Evolutionary conservation across 2,113 vertebrate species (phyloP).

Genomic region (Neolamprologus sp.): DNA sequence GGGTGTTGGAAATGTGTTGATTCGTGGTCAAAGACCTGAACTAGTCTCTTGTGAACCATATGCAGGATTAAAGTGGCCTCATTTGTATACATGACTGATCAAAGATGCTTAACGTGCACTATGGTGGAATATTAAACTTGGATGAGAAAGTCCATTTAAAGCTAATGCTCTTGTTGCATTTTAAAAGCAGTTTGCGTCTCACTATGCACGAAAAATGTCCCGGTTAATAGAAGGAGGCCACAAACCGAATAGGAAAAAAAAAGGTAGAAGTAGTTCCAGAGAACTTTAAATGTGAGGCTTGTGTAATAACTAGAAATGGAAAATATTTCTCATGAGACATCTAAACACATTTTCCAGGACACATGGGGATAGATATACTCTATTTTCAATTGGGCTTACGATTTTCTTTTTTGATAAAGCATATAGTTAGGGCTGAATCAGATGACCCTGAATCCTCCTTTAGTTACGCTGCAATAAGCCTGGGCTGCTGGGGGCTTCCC

Average conservation of each 20-base stretch:
- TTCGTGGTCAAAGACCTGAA: conserved; percentile 32
- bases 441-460: background rate
- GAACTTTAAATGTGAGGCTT: background rate
- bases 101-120: conserved; percentile 16
- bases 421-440: background rate
- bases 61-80: conserved; percentile 20
- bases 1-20: conserved; percentile 1
- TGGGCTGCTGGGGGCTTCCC: background rate
- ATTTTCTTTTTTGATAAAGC: background rate
- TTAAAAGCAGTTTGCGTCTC: background rate
- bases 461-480: background rate
- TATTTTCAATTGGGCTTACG: background rate
- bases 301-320: background rate
- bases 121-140: background rate
- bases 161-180: background rate
- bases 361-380: background rate
- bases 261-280: background rate
- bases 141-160: background rate
- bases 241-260: background rate
- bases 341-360: background rate
- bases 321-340: background rate
- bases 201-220: background rate
- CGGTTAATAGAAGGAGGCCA: background rate
- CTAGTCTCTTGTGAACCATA: conserved; percentile 1
- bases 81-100: conserved; percentile 30